These are phyloP conservation scores for Tetragonisca angustula DNA, from an alignment of 2,888 invertebrate species.

Conservation along the genomic window DNA sequence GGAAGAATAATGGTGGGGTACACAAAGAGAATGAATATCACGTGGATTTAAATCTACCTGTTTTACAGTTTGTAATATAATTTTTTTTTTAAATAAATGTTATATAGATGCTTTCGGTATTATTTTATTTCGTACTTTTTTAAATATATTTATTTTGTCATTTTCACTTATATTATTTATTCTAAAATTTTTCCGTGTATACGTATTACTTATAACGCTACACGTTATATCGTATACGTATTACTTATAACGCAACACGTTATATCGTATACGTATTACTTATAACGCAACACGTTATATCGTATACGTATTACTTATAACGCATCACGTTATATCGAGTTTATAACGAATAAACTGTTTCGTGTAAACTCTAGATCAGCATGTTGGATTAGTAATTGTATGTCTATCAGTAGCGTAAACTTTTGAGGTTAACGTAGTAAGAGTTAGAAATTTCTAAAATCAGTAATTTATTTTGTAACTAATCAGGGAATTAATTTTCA, in stretches of 20 bases:
- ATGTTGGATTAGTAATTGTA: conserved; percentile 13
- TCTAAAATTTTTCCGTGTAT: not conserved
- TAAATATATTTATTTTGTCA: not conserved
- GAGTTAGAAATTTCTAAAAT: too few relatives aligned
- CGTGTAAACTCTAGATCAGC: not conserved
- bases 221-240: too few relatives aligned
- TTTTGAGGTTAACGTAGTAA: not conserved
- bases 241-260: too few relatives aligned
- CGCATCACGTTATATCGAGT: not conserved
- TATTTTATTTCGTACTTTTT: not conserved
- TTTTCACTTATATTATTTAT: not conserved
- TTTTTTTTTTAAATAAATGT: not conserved
- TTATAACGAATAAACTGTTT: conserved; percentile 14
- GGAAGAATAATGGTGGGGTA: too few relatives aligned
- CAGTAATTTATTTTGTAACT: not conserved
- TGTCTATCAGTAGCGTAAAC: not conserved
- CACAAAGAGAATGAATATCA: too few relatives aligned
- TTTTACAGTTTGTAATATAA: too few relatives aligned
- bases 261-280: too few relatives aligned
- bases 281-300: too few relatives aligned
- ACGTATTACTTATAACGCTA: too few relatives aligned
- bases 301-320: too few relatives aligned
- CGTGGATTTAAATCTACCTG: not conserved
- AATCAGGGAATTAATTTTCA: conserved; percentile 22
- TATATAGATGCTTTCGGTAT: not conserved